A percentile compares a stretch with the other conserved stretches of the same genome.
These are phyloP conservation scores for Rhamphomyia laevipes DNA, from an alignment of 2,888 invertebrate genomes.

Conservation along the genomic window DNA sequence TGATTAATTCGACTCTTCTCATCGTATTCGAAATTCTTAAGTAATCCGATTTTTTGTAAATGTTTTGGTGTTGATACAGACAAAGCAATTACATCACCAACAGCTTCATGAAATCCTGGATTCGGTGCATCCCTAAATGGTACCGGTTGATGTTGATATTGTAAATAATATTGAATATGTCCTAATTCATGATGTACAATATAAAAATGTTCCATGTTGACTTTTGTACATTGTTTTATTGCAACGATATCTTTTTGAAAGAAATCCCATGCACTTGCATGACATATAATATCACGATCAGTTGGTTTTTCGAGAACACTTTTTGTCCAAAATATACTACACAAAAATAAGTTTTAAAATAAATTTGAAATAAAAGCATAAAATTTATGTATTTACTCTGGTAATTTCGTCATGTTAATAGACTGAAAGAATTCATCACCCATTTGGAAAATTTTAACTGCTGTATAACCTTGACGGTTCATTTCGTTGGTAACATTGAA, in stretches of 20 bases:
- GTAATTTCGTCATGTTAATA: slow-evolving; percentile 66
- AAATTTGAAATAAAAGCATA: background rate
- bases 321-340: slow-evolving; percentile 68
- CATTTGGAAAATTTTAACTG: slow-evolving; percentile 63
- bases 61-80: slow-evolving; percentile 60
- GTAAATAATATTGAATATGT: slow-evolving; percentile 55
- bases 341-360: background rate
- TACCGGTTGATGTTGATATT: slow-evolving; percentile 46
- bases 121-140: slow-evolving; percentile 46
- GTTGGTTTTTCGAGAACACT: slow-evolving; percentile 70
- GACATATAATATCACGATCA: slow-evolving; percentile 63
- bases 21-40: slow-evolving; percentile 46
- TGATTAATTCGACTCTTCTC: slow-evolving; percentile 53
- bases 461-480: slow-evolving; percentile 57
- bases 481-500: slow-evolving; percentile 61
- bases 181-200: slow-evolving; percentile 58
- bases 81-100: slow-evolving; percentile 58
- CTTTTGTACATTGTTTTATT: slow-evolving; percentile 52
- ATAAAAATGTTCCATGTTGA: slow-evolving; percentile 43
- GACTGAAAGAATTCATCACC: slow-evolving; percentile 79
- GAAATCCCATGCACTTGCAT: slow-evolving; percentile 84
- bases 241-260: slow-evolving; percentile 68
- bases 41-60: slow-evolving; percentile 52
- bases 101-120: slow-evolving; percentile 57
- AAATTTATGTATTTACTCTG: slow-evolving; percentile 29